A percentile compares a stretch with the other conserved stretches of the same genome.
Evolutionary conservation across 1,140 invertebrate species (phyloP).

Genomic region (Oncopodura yosiiana): DNA sequence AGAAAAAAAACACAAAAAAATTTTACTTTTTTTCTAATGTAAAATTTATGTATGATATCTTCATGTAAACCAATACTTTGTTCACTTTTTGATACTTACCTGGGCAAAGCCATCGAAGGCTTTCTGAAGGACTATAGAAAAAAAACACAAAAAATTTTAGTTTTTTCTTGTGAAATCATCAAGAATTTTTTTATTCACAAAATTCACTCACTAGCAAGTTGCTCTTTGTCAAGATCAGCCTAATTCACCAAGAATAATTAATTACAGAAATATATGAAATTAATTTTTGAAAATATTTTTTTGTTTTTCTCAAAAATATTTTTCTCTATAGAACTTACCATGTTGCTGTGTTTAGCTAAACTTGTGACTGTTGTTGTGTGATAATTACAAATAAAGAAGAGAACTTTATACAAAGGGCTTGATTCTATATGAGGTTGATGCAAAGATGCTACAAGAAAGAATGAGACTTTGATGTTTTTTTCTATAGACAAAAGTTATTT

Average conservation of each 20-base stretch:
- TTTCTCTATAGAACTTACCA: conserved; percentile 1
- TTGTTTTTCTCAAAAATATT: neutral
- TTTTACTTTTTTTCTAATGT: neutral
- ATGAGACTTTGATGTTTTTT: too few species aligned
- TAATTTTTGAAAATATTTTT: neutral
- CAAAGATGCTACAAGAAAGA: too few species aligned
- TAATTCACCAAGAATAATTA: neutral
- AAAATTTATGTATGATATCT: neutral
- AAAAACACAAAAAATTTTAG: neutral
- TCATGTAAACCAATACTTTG: too few species aligned
- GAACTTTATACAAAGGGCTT: too few species aligned
- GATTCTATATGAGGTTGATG: too few species aligned
- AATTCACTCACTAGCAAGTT: conserved; percentile 26
- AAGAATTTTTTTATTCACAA: too few species aligned
- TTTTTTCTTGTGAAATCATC: neutral
- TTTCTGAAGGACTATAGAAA: neutral
- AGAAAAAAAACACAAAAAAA: neutral
- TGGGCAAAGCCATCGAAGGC: neutral
- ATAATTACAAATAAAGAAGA: neutral
- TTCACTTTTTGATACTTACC: too few species aligned
- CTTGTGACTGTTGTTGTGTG: neutral
- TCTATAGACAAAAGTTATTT: too few species aligned
- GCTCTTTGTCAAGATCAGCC: conserved; percentile 23
- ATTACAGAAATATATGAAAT: neutral
- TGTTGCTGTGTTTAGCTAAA: neutral